These are phyloP conservation scores for Acanthacorydalis orientalis DNA, from an alignment of 2,888 invertebrate species.

Conservation along the genomic window DNA sequence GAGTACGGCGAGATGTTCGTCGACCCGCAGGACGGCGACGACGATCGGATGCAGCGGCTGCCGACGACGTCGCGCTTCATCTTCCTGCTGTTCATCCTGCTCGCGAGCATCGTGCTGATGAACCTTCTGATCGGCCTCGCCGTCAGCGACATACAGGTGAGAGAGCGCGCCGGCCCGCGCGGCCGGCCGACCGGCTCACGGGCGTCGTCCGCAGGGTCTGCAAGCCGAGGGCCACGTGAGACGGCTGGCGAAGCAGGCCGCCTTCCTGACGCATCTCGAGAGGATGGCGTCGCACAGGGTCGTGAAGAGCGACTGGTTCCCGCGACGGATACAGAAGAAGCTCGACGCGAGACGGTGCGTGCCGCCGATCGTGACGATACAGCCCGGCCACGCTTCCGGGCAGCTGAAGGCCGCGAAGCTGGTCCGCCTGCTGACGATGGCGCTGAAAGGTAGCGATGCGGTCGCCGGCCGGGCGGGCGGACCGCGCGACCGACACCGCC, in stretches of 20 bases:
- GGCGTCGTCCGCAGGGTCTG: conserved; percentile 9
- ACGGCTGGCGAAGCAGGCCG: conserved; percentile 22
- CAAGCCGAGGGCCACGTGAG: conserved; percentile 19
- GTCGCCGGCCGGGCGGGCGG: neutral
- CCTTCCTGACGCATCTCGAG: conserved; percentile 23
- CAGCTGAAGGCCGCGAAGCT: neutral
- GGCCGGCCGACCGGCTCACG: too few species aligned
- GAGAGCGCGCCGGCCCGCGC: too few species aligned
- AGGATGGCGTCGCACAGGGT: conserved; percentile 14
- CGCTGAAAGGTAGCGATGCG: neutral
- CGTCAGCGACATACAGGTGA: conserved; percentile 32
- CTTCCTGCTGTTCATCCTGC: conserved; percentile 31
- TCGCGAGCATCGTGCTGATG: conserved; percentile 36
- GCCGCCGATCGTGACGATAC: neutral
- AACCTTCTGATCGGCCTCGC: conserved; percentile 37
- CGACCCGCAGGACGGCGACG: conserved; percentile 6
- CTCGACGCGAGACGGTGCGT: neutral
- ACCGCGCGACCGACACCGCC: neutral
- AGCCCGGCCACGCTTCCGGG: neutral
- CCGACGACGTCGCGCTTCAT: conserved; percentile 26
- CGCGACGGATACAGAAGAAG: neutral
- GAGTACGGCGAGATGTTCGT: conserved; percentile 29
- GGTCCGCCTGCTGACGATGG: neutral
- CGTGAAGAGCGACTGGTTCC: neutral
- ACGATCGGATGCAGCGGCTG: conserved; percentile 10